Evolutionary conservation across 2,888 invertebrate genomes (phyloP), one percentile per base, ranked within the genome.

Genomic region (Odontomyia ornata): DNA sequence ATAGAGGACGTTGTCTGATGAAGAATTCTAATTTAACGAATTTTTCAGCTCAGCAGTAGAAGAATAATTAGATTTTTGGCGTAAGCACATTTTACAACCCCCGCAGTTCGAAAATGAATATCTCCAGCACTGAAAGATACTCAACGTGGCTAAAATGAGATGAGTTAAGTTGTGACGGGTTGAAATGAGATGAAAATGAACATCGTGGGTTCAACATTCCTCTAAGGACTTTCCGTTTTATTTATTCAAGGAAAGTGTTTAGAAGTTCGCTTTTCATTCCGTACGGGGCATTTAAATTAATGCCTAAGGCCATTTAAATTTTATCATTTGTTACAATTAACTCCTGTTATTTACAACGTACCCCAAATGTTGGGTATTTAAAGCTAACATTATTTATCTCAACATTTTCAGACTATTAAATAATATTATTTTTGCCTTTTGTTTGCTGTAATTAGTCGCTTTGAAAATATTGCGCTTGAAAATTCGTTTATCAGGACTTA

Each of bases 21-120:
- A 23, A 9, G 75, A 75, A 75, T 60, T 75, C 46, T 75, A 46
- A 64, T 75, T 75, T 47, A 75, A 47, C 47, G 75, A 30, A 73
- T 25, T 62, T 36, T 64, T 28, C 47, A 27, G 64, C 27, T 69
- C 18, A 30, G 30, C 28, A 60, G 47, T 21, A 60, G 69, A 18
- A 13, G 64, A 75, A 60, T 75, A 75, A 77, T 75, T 77, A 77
- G 67, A 77, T 69, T 75, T 75, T 77, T 64, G 56, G 36, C 23
- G 62, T 72, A 57, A 65, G 73, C 62, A 36, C 36, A 69, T 75
- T 77, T 77, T 75, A 77, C 73, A 75, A 43, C 67, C 65, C 43
- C 67, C 36, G 13, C 30, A 43, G 67, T 21, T n/a, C 7, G 67
- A 46, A 67, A 64, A 5, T 13, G 64, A 11, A 18, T 52, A 52